Conservation (phyloP, 2,113 vertebrate genomes). For the Mellivora capensis region DNA sequence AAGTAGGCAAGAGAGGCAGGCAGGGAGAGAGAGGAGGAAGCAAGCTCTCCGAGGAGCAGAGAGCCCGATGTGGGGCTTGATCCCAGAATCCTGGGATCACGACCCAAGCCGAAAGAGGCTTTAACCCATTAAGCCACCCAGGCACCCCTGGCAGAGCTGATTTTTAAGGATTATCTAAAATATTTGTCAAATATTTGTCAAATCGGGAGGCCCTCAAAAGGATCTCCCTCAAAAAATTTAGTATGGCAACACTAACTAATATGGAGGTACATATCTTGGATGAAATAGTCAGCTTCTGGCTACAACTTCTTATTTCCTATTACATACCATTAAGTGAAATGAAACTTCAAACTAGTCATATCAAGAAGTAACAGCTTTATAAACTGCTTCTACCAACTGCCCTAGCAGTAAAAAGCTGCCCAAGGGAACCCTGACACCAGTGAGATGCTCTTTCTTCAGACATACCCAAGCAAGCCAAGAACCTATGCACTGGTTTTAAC, state of each 20-base stretch:
- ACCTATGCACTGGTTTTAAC: background rate
- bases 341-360: background rate
- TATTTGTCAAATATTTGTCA: background rate
- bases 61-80: no score
- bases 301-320: background rate
- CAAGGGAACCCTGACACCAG: background rate
- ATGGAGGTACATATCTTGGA: background rate
- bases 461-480: background rate
- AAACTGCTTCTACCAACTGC: background rate
- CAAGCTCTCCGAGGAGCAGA: no score
- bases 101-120: no score
- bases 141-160: fast-evolving
- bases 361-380: background rate
- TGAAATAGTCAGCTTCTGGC: background rate
- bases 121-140: no score
- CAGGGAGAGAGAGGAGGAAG: no score
- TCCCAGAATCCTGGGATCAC: no score
- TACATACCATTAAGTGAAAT: background rate
- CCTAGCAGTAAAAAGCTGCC: background rate
- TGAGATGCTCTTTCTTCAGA: background rate
- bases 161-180: background rate
- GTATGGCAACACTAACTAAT: background rate
- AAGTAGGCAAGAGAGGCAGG: no score
- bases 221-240: background rate
- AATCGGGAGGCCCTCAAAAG: background rate